Evolutionary conservation across 2,113 vertebrate species (phyloP), one percentile per base, ranked within the genome.

Genomic region (Campylorhamphus procurvoides): DNA sequence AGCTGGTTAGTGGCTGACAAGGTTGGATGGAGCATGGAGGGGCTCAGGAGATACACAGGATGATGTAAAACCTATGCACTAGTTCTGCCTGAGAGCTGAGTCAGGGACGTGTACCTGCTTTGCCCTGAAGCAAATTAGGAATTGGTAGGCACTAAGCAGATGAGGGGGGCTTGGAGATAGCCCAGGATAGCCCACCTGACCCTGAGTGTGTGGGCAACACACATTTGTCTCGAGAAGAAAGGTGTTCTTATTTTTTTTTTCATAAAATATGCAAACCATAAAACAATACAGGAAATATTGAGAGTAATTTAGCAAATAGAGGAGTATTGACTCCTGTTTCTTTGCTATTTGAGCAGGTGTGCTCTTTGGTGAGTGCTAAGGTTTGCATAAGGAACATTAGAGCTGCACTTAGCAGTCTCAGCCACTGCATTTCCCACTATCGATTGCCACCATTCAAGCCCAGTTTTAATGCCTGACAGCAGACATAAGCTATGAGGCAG

Each of bases 381-480:
- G 9, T 94, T 92, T 94, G 82, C 75, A n/a, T 52, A 68, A 92
- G 64, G 82, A 94, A 29, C 64, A 60, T 90, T 29, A 95, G 49
- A 64, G 64, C 90, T 53, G 79, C 93, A 80, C 87, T 96, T 84
- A 25, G 24, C 58, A 79, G 78, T 50, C 87, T 67, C 84, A 86
- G 60, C 27, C 4, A 3, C 72, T 74, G 89, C 63, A 35, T 59
- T 90, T 96, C 82, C 71, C 60, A 10, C 84, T 92, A 93, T 85
- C 28, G 79, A 95, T 91, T 71, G 56, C 71, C 68, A 74, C 91
- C 25, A 2, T 86, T 93, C 92, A 90, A 83, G 76, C 75, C 75
- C 72, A 59, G 82, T 50, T 88, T 55, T 86, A 93, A 88, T 83
- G 86, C 59, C 42, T 88, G 87, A 77, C 92, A 90, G 94, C 85